These are phyloP conservation scores for Heliornis fulica DNA, from an alignment of 2,113 vertebrate genomes.

Conservation along the genomic window DNA sequence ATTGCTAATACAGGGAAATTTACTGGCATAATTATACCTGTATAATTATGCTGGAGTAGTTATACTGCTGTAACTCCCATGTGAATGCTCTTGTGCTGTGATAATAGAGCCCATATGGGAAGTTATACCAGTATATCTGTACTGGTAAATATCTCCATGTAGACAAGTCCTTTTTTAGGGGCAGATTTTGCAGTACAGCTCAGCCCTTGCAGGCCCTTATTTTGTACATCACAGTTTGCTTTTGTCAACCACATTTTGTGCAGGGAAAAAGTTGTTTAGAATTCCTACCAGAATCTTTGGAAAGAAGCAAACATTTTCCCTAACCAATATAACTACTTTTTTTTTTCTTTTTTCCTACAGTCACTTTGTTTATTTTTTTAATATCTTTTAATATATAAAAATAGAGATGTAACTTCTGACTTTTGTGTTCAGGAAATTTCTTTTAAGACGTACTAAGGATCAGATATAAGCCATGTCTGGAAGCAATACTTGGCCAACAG, in stretches of 20 bases:
- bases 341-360: not conserved
- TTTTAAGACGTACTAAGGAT: slow-evolving; percentile 55
- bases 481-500: slow-evolving; percentile 70
- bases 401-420: slow-evolving; percentile 42
- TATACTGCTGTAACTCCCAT: slow-evolving; percentile 57
- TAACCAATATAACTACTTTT: not conserved
- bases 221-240: not conserved
- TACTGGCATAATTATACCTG: slow-evolving; percentile 64
- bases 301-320: slow-evolving; percentile 7
- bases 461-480: slow-evolving; percentile 69
- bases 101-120: slow-evolving; percentile 52
- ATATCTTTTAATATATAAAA: slow-evolving; percentile 19
- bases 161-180: not conserved
- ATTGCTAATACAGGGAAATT: slow-evolving; percentile 64
- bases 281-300: not conserved
- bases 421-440: slow-evolving; percentile 32
- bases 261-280: slow-evolving; percentile 6
- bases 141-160: not conserved
- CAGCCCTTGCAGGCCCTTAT: not conserved
- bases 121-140: not conserved
- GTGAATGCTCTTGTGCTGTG: slow-evolving; percentile 57
- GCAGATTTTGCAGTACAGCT: not conserved
- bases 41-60: slow-evolving; percentile 68
- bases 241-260: not conserved
- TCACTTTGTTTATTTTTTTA: slow-evolving; percentile 27